Percentiles rank a stretch among this genome's conserved stretches.
phyloP scores from a whole-genome alignment of 2,797 vertebrate genomes.

The Trachops cirrhosus region DNA sequence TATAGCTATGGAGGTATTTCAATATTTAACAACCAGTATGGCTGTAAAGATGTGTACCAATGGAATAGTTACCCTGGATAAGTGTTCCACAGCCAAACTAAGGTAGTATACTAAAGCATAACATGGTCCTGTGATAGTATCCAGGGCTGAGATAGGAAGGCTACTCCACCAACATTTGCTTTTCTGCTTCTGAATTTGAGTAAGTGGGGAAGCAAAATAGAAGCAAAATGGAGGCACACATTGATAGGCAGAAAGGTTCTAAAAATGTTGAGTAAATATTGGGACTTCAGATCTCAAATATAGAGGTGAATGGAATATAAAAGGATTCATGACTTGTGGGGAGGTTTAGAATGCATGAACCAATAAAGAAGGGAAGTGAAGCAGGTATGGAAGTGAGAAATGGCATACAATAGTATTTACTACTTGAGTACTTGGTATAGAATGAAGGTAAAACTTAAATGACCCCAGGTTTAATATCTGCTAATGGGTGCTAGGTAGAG shows the following conservation, averaged over 20 bases:
- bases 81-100: not conserved
- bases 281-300: not conserved
- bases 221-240: constrained; percentile 3
- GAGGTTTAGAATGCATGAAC: constrained; percentile 8
- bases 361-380: not conserved
- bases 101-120: not conserved
- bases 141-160: not conserved
- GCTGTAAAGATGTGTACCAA: not conserved
- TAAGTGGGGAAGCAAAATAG: constrained; percentile 24
- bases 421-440: not conserved
- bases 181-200: not conserved
- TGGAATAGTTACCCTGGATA: not conserved
- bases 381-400: not conserved
- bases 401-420: not conserved
- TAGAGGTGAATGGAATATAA: not conserved
- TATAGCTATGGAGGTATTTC: constrained; percentile 10
- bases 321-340: not conserved
- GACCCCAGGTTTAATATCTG: not conserved
- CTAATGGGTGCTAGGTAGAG: not conserved
- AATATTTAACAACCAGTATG: constrained; percentile 20
- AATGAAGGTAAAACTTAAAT: constrained; percentile 36
- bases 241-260: not conserved
- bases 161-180: not conserved
- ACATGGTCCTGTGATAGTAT: not conserved
- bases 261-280: not conserved